These are phyloP conservation scores for Iguana delicatissima DNA, from an alignment of 2,797 vertebrate genomes.

Conservation along the genomic window DNA sequence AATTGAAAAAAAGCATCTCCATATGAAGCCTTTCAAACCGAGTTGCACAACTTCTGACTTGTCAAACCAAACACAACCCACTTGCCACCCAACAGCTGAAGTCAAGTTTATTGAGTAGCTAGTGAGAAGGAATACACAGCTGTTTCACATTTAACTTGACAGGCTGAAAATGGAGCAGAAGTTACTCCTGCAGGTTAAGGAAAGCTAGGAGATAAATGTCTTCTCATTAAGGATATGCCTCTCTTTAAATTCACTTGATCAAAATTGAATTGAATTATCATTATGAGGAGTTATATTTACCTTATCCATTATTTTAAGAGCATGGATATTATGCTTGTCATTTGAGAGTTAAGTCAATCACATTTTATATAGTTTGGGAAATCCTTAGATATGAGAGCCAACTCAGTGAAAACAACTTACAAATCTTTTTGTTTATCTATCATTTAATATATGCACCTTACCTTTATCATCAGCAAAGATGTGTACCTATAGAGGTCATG, in stretches of 20 bases:
- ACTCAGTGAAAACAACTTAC: conserved; percentile 55
- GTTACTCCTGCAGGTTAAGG: neutral
- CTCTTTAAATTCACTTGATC: neutral
- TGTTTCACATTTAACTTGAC: neutral
- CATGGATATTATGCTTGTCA: conserved; percentile 58
- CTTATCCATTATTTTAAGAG: conserved; percentile 42
- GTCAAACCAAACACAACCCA: neutral
- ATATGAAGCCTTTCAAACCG: neutral
- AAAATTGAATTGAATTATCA: neutral
- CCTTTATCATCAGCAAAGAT: conserved; percentile 71
- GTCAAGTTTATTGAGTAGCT: neutral
- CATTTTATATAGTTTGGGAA: conserved; percentile 40
- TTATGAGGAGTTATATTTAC: neutral
- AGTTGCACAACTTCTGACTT: neutral
- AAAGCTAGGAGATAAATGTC: neutral
- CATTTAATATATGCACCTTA: conserved; percentile 65
- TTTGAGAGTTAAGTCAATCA: conserved; percentile 60
- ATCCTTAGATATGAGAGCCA: conserved; percentile 61
- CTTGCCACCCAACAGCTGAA: neutral
- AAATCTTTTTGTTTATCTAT: conserved; percentile 62
- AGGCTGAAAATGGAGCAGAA: neutral
- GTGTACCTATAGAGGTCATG: conserved; percentile 73
- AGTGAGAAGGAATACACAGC: neutral
- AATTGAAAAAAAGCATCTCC: neutral
- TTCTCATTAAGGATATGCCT: neutral